A percentile compares a stretch with the other conserved stretches of the same genome.
Conservation (phyloP, 2,888 invertebrate genomes). For the Hemaris fuciformis region DNA sequence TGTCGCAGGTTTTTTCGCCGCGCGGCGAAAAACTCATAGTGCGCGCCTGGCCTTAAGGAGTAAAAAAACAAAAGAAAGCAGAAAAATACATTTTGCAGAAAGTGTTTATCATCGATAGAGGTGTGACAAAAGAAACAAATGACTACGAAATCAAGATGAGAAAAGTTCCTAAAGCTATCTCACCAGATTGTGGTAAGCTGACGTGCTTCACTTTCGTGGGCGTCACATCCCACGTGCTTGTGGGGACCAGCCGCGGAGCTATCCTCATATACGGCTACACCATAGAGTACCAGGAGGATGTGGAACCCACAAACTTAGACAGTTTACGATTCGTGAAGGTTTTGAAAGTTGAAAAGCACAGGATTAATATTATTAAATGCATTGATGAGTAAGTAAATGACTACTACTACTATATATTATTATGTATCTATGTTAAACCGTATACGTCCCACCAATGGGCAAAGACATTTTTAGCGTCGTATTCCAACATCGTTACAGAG, state of each 20-base stretch:
- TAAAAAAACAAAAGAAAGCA: background rate
- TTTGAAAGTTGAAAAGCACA: slow-evolving; percentile 62
- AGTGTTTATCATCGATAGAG: slow-evolving; percentile 57
- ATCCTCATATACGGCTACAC: slow-evolving; percentile 77
- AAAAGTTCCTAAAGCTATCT: slow-evolving; percentile 38
- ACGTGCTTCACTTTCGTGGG: slow-evolving; percentile 78
- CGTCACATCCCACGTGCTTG: slow-evolving; percentile 72
- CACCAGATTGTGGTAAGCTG: slow-evolving; percentile 61
- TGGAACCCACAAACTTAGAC: slow-evolving; percentile 51
- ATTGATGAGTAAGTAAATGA: slow-evolving; percentile 71
- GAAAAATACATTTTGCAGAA: slow-evolving; percentile 45
- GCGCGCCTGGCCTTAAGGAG: too few species aligned
- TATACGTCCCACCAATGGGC: too few species aligned
- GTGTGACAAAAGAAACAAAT: slow-evolving; percentile 55
- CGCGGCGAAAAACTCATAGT: too few species aligned
- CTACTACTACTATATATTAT: background rate
- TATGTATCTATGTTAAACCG: too few species aligned
- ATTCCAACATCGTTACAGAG: too few species aligned
- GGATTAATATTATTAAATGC: slow-evolving; percentile 72
- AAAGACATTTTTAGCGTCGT: too few species aligned
- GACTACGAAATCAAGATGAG: slow-evolving; percentile 57
- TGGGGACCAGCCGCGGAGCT: slow-evolving; percentile 71
- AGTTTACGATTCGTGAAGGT: slow-evolving; percentile 71
- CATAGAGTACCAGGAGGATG: slow-evolving; percentile 55
- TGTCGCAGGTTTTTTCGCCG: too few species aligned